Evolutionary conservation across 2,888 invertebrate genomes (phyloP).

Genomic region (Aleiodes alternator): DNA sequence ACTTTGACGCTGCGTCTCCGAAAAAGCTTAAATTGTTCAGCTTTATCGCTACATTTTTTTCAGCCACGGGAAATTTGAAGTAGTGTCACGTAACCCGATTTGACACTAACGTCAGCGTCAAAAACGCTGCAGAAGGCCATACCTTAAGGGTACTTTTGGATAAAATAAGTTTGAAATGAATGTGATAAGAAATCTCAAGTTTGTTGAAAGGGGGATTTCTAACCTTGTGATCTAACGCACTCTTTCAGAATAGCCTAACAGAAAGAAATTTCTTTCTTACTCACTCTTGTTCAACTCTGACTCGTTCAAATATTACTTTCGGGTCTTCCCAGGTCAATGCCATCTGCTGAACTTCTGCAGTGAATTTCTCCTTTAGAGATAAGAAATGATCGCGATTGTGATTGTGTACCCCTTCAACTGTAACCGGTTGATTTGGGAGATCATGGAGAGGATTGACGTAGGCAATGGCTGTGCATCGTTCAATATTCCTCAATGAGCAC

Average conservation of each 20-base stretch:
- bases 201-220: background rate
- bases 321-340: background rate
- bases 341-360: background rate
- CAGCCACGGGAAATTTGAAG: too few species aligned
- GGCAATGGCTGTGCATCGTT: background rate
- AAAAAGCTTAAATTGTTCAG: too few species aligned
- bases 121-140: too few species aligned
- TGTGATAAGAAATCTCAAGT: background rate
- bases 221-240: too few species aligned
- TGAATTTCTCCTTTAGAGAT: background rate
- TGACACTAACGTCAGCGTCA: too few species aligned
- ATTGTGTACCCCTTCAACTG: background rate
- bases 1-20: too few species aligned
- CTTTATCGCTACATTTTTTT: too few species aligned
- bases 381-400: background rate
- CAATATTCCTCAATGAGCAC: background rate
- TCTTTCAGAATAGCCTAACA: too few species aligned
- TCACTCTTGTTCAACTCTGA: background rate
- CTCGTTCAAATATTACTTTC: background rate
- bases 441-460: slow-evolving; percentile 8
- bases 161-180: background rate
- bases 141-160: too few species aligned
- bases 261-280: background rate
- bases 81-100: too few species aligned
- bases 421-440: slow-evolving; percentile 1